Evolutionary conservation across 2,888 invertebrate species (phyloP).

Genomic region (Erebia ligea): DNA sequence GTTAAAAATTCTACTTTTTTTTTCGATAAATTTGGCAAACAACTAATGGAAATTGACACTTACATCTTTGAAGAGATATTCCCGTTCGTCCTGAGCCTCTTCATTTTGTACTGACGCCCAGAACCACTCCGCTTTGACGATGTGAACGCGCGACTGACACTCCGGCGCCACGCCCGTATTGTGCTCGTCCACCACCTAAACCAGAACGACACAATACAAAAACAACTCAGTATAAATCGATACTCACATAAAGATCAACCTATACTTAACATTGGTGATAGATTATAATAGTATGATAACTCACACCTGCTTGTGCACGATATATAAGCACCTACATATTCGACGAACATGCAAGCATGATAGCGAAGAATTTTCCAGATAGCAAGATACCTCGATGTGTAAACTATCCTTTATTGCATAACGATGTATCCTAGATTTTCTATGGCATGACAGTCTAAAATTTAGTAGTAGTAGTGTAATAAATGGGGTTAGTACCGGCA

Average conservation of each 20-base stretch:
- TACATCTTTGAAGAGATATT: constrained; percentile 94
- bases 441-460: constrained; percentile 61
- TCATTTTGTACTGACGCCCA: constrained; percentile 99
- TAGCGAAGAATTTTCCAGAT: constrained; percentile 50
- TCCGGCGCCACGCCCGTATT: constrained; percentile 88
- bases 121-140: constrained; percentile 98
- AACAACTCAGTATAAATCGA: neutral
- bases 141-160: constrained; percentile 87
- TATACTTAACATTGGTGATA: constrained; percentile 9
- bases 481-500: constrained; percentile 85
- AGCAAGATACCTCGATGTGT: constrained; percentile 39
- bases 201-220: neutral
- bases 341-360: constrained; percentile 58
- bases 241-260: neutral
- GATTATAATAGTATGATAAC: constrained; percentile 25
- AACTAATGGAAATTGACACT: constrained; percentile 59
- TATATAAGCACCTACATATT: constrained; percentile 43
- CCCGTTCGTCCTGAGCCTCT: constrained; percentile 94
- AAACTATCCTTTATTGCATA: constrained; percentile 32
- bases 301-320: constrained; percentile 41
- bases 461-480: constrained; percentile 78
- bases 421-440: constrained; percentile 45
- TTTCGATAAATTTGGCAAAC: neutral
- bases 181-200: constrained; percentile 93
- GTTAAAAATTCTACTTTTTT: too few species aligned